Base-by-base conservation (phyloP, 1,140 invertebrate species). In the Nasonia longicornis region DNA sequence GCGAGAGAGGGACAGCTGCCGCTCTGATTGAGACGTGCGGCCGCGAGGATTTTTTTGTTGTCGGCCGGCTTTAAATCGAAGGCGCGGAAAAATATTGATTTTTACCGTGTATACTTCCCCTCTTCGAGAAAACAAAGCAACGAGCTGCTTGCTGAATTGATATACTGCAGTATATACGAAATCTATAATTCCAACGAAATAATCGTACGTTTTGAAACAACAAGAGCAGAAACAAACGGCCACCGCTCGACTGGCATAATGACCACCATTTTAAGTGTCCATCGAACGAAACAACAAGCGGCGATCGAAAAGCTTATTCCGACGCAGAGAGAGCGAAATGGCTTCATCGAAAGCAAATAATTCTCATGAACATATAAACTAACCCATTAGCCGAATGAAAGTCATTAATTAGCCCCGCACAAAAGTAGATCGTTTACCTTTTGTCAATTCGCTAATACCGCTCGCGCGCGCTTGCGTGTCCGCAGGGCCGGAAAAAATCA, bases 1-100 rank as follows among this genome's bases (percentile, higher is more conserved):
- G 48, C 45, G 35, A 58, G 77, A 58, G 77, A 63, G 6, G 58
- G n/a, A 70, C 52, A 48, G 42, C 52, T 58, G 20, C 29, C n/a
- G 63, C 35, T 67, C 12, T 2, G n/a, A 45, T 77, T 35, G 3
- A 76, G 63, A 35, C 63, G 4, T 26, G 8, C 16, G 20, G 7
- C 16, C 63, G 63, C 22, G 11, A 22, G n/a, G 16, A 26, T 12
- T 22, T 16, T 48, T 48, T 48, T 48, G 45, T 48, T 48, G 45
- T 48, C 14, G 3, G 11, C 14, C 12, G 1, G 14, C 10, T 48
- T 48, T 48, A 14, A 48, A 16, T 48, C 12, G 14, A 10, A 1
- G 45, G 45, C 42, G 12, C 42, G 31, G 31, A 10, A 42, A 48
- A 14, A 48, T 14, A 48, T 16, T 16, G 45, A 14, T 48, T 48